A percentile compares a stretch with the other conserved stretches of the same genome.
Evolutionary conservation across 2,888 invertebrate genomes (phyloP).

Genomic region (Acanthosepion esculentum): DNA sequence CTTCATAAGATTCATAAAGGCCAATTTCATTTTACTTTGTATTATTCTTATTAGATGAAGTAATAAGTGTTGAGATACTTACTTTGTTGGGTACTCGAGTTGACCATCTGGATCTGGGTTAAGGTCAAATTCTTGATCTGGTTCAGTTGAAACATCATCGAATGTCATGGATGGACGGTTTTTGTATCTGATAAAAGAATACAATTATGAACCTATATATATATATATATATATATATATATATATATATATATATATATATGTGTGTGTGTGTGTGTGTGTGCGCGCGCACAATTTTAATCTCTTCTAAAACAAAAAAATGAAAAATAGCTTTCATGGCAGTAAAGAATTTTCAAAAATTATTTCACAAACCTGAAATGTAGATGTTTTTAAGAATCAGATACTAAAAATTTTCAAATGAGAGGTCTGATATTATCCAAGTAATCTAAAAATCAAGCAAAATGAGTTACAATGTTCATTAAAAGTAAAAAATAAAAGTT

Average conservation of each 20-base stretch:
- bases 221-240: too few relatives aligned
- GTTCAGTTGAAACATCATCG: conserved; percentile 82
- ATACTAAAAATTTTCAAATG: too few relatives aligned
- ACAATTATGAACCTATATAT: background rate
- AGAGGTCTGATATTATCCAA: too few relatives aligned
- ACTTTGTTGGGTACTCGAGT: conserved; percentile 93
- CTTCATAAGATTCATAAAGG: too few relatives aligned
- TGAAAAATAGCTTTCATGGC: background rate
- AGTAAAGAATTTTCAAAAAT: background rate
- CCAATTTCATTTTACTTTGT: too few relatives aligned
- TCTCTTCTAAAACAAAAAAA: background rate
- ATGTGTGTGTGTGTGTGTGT: too few relatives aligned
- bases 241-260: background rate
- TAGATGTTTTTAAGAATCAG: too few relatives aligned
- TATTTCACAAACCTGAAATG: too few relatives aligned
- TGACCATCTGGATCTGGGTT: conserved; percentile 85
- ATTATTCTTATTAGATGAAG: background rate
- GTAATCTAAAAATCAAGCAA: too few relatives aligned
- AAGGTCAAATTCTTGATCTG: conserved; percentile 93
- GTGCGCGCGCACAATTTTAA: background rate
- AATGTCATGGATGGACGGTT: conserved; percentile 96
- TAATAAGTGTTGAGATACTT: conserved; percentile 71
- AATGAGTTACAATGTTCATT: too few relatives aligned
- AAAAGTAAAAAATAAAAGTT: too few relatives aligned
- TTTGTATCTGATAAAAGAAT: conserved; percentile 83